phyloP scores from a whole-genome alignment of 1,140 invertebrate genomes.

The Monochamus saltuarius region DNA sequence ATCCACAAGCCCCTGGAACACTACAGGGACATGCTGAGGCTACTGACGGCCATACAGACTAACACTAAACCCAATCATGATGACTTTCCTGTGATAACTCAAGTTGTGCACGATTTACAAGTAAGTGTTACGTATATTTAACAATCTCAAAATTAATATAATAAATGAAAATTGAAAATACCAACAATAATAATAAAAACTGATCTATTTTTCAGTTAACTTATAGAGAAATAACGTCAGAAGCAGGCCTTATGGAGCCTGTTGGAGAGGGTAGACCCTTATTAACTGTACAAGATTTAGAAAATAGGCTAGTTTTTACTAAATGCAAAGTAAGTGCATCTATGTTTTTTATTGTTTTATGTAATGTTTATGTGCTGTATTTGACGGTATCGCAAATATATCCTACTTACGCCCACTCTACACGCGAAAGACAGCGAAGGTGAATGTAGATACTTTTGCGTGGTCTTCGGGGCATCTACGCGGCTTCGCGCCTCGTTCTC shows the following conservation, averaged over 20 bases:
- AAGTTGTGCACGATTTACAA: slow-evolving; percentile 55
- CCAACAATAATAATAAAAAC: no score
- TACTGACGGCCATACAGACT: slow-evolving; percentile 55
- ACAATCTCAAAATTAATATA: no score
- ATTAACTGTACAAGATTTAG: slow-evolving; percentile 76
- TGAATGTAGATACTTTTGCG: no score
- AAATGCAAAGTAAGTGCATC: slow-evolving; percentile 70
- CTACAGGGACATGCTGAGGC: slow-evolving; percentile 63
- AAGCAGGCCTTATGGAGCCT: slow-evolving; percentile 79
- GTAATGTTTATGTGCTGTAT: no score
- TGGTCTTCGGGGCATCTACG: no score
- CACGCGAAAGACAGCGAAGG: no score
- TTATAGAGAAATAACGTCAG: slow-evolving; percentile 78
- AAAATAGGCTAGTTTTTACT: slow-evolving; percentile 81
- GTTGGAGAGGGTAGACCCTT: slow-evolving; percentile 76
- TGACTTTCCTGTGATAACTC: slow-evolving; percentile 52
- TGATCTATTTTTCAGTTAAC: slow-evolving; percentile 52
- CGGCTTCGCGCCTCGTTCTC: no score
- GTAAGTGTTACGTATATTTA: slow-evolving; percentile 36
- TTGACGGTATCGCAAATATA: no score
- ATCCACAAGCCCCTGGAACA: slow-evolving; percentile 79
- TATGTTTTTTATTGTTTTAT: no score
- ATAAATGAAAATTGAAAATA: no score
- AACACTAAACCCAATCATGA: slow-evolving; percentile 52
- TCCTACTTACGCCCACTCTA: no score